Evolutionary conservation across 2,797 vertebrate species (phyloP), one percentile per base, ranked within the genome.

Genomic region (Geotrypetes seraphini): DNA sequence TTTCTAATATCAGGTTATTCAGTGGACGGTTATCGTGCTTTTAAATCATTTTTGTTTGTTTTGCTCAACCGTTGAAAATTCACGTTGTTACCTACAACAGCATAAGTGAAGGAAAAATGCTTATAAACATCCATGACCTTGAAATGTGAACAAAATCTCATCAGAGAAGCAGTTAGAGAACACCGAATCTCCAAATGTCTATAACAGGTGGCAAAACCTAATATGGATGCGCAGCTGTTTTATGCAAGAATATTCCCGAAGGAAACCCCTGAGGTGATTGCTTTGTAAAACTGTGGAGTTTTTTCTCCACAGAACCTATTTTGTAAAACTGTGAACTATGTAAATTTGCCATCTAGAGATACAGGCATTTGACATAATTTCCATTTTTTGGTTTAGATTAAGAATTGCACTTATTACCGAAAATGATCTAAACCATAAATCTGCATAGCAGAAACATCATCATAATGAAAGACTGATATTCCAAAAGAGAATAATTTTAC

Each of bases 351-450:
- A 56, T 37, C 19, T 36, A 28, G 32, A 31, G 42, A 33, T 36
- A 39, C n/a, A 58, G 19, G 17, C 33, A 30, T 48, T 49, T 50
- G 18, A 6, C 39, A 36, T 39, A 56, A 47, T 30, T 25, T 47
- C 36, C 43, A 41, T 39, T 44, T 33, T 53, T 67, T 43, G 54
- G 45, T 61, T 63, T 57, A 53, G 30, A 57, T 55, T 38, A 63
- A 57, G 44, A 66, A 58, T 63, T 55, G 55, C 29, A 44, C 31
- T 53, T 60, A 70, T 56, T 67, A 53, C 25, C 1, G 4, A 53
- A 72, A 63, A 52, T 60, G 39, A 68, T 47, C 41, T 36, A 43
- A 62, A 50, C 39, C 50, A 37, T 47, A 71, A 60, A 63, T 60
- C 61, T 64, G 17, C 34, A 43, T 66, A 61, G 66, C 43, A 41